Percentiles rank a stretch among this genome's conserved stretches.
Conservation (phyloP, 2,797 vertebrate species). For the Loriculus beryllinus region DNA sequence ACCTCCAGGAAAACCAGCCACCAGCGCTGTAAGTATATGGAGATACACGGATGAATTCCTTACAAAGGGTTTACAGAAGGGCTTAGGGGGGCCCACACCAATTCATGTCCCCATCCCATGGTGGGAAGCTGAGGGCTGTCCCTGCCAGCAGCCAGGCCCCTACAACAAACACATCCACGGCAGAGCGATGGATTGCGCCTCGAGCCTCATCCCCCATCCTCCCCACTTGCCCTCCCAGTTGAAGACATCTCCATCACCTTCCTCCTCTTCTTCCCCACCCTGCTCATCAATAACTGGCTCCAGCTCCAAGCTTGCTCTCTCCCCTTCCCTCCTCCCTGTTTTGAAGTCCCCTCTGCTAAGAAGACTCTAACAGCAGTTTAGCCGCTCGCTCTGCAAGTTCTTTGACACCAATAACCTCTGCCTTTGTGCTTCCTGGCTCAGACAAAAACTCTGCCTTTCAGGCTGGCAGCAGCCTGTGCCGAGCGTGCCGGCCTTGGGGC, state of each 20-base stretch:
- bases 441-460: neutral
- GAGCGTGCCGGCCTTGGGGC: neutral
- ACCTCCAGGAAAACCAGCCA: neutral
- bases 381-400: slow-evolving; percentile 1
- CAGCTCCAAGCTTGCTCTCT: neutral
- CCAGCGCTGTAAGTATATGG: accelerated
- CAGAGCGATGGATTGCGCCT: neutral
- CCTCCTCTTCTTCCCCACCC: neutral
- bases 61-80: neutral
- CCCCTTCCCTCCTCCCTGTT: neutral
- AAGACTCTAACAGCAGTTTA: neutral
- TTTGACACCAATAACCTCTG: slow-evolving; percentile 67
- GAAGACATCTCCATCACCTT: neutral
- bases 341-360: neutral
- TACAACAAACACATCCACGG: neutral
- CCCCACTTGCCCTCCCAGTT: neutral
- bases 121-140: neutral
- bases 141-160: neutral
- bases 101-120: neutral
- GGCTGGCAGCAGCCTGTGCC: neutral
- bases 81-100: accelerated
- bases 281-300: neutral
- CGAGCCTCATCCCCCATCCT: neutral
- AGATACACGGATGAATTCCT: accelerated
- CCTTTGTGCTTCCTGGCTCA: slow-evolving; percentile 33